Conservation (phyloP, 2,888 invertebrate species). For the Cheiracanthium punctorium region DNA sequence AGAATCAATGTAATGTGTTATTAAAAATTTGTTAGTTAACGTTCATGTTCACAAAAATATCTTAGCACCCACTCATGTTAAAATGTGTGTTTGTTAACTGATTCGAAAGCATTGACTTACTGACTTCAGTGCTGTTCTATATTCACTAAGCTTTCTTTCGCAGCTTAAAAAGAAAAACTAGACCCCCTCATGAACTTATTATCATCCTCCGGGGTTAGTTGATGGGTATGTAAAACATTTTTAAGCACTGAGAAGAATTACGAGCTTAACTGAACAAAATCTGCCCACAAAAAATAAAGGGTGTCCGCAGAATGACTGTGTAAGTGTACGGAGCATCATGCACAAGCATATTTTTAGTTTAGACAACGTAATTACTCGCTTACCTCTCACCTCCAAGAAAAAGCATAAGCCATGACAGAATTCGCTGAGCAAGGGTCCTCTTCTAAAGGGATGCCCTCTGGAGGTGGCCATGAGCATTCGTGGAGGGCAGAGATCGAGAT, state of each 20-base stretch:
- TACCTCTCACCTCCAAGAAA: slow-evolving; percentile 56
- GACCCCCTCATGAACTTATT: neutral
- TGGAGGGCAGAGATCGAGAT: slow-evolving; percentile 63
- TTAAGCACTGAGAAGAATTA: neutral
- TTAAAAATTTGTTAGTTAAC: too few species aligned
- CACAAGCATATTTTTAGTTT: neutral
- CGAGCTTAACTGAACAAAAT: slow-evolving; percentile 30
- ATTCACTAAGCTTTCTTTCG: too few species aligned
- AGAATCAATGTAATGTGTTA: too few species aligned
- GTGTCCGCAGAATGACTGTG: neutral
- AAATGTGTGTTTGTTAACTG: too few species aligned
- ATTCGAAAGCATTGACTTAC: too few species aligned
- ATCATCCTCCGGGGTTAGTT: neutral
- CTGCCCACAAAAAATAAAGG: neutral
- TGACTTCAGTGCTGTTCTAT: too few species aligned
- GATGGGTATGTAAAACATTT: neutral
- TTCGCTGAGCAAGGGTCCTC: slow-evolving; percentile 11
- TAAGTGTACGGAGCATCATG: slow-evolving; percentile 20
- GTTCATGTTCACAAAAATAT: too few species aligned
- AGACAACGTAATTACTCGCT: slow-evolving; percentile 17
- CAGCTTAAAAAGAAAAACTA: too few species aligned
- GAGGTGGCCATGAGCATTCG: slow-evolving; percentile 20
- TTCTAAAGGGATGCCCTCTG: slow-evolving; percentile 3
- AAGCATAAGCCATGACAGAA: slow-evolving; percentile 48
- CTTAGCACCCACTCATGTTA: too few species aligned